These are phyloP conservation scores for Stigmatopora nigra DNA, from an alignment of 2,113 vertebrate genomes.

Conservation along the genomic window DNA sequence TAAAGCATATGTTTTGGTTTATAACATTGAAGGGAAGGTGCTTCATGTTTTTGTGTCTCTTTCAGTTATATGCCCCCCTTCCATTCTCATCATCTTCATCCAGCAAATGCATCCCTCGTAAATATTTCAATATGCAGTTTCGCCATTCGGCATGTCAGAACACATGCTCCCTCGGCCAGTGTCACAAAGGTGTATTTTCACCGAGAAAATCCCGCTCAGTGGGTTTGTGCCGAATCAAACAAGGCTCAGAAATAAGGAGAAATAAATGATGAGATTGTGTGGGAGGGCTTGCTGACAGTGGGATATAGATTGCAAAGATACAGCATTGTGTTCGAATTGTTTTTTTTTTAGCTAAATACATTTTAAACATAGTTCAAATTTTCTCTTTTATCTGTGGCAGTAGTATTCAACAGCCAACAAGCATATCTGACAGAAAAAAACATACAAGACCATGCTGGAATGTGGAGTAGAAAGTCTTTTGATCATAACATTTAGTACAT, in stretches of 20 bases:
- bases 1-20: slow-evolving; percentile 7
- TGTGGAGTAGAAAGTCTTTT: slow-evolving; percentile 7
- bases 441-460: neutral
- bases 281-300: slow-evolving; percentile 12
- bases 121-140: slow-evolving; percentile 65
- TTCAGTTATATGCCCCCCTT: neutral
- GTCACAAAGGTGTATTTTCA: slow-evolving; percentile 35
- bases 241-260: slow-evolving; percentile 10
- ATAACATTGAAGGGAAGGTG: slow-evolving; percentile 5
- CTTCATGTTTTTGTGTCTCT: neutral
- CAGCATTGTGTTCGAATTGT: slow-evolving; percentile 5
- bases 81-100: slow-evolving; percentile 11
- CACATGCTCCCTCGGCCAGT: slow-evolving; percentile 23
- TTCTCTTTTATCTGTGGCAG: neutral
- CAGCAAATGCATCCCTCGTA: slow-evolving; percentile 66
- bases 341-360: neutral
- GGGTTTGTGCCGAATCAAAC: slow-evolving; percentile 32
- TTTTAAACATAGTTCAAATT: neutral
- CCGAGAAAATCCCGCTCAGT: slow-evolving; percentile 28
- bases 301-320: slow-evolving; percentile 24
- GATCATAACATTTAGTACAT: neutral
- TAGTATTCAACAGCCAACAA: slow-evolving; percentile 4
- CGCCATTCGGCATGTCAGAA: slow-evolving; percentile 40
- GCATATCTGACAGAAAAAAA: neutral
- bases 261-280: slow-evolving; percentile 8